Conservation (phyloP, 2,888 invertebrate genomes). For the Sicus ferrugineus region DNA sequence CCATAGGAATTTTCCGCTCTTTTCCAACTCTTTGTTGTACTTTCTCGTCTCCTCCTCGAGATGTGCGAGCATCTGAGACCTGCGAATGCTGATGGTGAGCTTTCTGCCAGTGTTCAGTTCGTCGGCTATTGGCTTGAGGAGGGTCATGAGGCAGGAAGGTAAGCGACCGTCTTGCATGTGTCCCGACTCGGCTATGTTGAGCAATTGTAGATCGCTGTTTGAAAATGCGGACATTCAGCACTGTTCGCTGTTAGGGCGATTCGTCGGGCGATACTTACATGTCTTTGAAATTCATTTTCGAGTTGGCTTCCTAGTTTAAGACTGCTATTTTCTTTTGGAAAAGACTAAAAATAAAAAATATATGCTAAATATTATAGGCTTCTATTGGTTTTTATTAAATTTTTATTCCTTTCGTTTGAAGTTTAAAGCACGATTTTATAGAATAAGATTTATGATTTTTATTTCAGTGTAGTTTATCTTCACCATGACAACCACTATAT, state of each 20-base stretch:
- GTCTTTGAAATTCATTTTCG: background rate
- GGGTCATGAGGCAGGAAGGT: background rate
- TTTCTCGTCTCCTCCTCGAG: background rate
- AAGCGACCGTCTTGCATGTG: background rate
- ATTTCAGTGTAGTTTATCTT: too few relatives aligned
- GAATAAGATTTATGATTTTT: too few relatives aligned
- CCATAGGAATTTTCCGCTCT: background rate
- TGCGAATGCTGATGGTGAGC: background rate
- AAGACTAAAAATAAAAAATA: too few relatives aligned
- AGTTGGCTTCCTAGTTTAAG: too few relatives aligned
- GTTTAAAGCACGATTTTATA: too few relatives aligned
- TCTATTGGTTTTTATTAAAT: too few relatives aligned
- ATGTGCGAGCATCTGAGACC: background rate
- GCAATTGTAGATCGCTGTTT: background rate
- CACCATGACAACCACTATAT: too few relatives aligned
- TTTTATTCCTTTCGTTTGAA: too few relatives aligned
- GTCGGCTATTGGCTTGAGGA: background rate
- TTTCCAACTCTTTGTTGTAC: conserved; percentile 10
- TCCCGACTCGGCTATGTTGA: background rate
- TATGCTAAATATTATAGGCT: too few relatives aligned
- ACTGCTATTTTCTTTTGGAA: too few relatives aligned
- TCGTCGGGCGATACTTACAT: background rate
- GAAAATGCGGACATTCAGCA: too few relatives aligned
- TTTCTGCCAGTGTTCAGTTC: background rate
- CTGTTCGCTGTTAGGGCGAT: too few relatives aligned